Evolutionary conservation across 1,140 invertebrate genomes (phyloP), one percentile per base, ranked within the genome.

Genomic region (Odontomachus brunneus): DNA sequence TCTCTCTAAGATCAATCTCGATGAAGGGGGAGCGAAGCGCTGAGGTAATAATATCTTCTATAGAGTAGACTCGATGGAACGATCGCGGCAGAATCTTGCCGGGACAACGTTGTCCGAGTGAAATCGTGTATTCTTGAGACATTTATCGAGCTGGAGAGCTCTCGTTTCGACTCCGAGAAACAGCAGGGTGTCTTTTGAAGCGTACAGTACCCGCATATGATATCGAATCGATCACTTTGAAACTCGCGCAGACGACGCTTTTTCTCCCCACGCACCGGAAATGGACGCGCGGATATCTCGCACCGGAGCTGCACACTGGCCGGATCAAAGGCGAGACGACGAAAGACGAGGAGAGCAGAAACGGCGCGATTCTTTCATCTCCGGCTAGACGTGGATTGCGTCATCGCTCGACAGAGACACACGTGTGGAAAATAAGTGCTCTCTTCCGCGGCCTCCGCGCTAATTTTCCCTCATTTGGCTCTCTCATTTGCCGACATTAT

Each of bases 141-240:
- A 38, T 11, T 11, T 7, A 7, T 44, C 38, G 38, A 44, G 38
- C 38, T n/a, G 24, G 38, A 7, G 3, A 59, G n/a, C 26, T 4
- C 17, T 74, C 29, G 53, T 33, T 59, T 24, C 71, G 19, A 22
- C 14, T 24, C 29, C 7, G 59, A 3, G 29, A 62, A 62, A 17
- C 59, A 17, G 26, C 14, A 22, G 26, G 1, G 15, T 3, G 1
- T 55, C 51, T 15, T 57, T 44, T 72, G 69, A 72, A 19, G 4
- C 51, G 49, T 22, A 0, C 51, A 15, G 2, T 51, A 38, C n/a
- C 29, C 19, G 33, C 15, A 48, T 11, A 44, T n/a, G n/a, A 44
- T 44, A 17, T 19, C 55, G n/a, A 75, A 51, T 49, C 59, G n/a
- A 57, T 78, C 29, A 29, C 62, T 78, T 78, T 78, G 75, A 78